Evolutionary conservation across 2,113 vertebrate genomes (phyloP), one percentile per base, ranked within the genome.

Genomic region (Climacteris rufus): DNA sequence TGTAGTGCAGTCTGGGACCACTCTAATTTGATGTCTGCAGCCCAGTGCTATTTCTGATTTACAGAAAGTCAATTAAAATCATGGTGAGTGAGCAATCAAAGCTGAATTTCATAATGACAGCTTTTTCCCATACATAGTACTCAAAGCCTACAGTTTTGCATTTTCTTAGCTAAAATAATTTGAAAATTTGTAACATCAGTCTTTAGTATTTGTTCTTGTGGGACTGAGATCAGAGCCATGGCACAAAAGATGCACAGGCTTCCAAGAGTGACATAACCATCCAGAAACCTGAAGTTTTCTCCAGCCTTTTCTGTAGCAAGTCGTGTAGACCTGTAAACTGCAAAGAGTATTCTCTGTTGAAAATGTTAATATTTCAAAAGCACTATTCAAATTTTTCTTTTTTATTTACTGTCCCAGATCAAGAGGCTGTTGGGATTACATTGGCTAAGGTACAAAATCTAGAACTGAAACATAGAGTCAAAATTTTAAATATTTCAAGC

Each of bases 41-140:
- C 42, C 42, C 33, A n/a, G 18, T 44, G 71, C 11, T 59, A 50
- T 78, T 71, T 93, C 68, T 44, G 78, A 71, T 89, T 54, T 71
- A 83, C 91, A 76, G 59, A 71, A 69, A 84, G 87, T 82, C 66
- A 76, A 61, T 87, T 90, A 81, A 86, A 79, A 64, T 50, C 14
- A 37, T 19, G 45, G 16, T 75, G 45, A 81, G 57, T 9, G 18
- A 42, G 4, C 30, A 57, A 27, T 72, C 56, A 44, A 74, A 90
- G 27, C 15, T n/a, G 47, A 86, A 47, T 53, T 65, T 89, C 4
- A 31, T 79, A 78, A 47, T 76, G 35, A 40, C 31, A 80, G 5
- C 1, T 66, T 37, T 69, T 20, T 74, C 13, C 28, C 0, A 11
- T 16, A 45, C 17, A 74, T 53, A 74, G 20, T 59, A 56, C 14